Conservation (phyloP, 2,888 invertebrate genomes). For the Harmothoe impar region DNA sequence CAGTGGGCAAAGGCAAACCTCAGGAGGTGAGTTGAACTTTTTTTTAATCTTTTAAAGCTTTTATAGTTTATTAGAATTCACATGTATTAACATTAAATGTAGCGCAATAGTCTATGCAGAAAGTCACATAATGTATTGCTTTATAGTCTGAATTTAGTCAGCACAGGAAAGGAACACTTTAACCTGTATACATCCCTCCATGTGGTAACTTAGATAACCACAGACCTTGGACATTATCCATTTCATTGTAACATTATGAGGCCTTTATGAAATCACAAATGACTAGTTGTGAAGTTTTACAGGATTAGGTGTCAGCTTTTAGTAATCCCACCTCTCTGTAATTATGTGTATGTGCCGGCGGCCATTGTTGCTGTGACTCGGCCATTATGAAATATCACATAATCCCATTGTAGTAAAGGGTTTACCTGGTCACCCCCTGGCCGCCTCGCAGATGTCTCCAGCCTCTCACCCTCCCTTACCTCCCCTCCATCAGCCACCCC, state of each 20-base stretch:
- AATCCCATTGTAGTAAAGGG: conserved; percentile 9
- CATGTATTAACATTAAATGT: no score
- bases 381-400: background rate
- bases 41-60: background rate
- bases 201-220: no score
- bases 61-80: no score
- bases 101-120: no score
- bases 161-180: no score
- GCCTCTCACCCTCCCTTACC: background rate
- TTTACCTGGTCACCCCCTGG: background rate
- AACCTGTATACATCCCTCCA: no score
- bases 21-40: conserved; percentile 14
- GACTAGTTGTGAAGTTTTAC: conserved; percentile 3
- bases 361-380: background rate
- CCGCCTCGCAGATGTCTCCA: background rate
- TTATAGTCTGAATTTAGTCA: no score
- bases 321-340: conserved; percentile 9
- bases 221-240: no score
- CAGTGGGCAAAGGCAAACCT: conserved; percentile 17
- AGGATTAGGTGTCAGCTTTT: conserved; percentile 12
- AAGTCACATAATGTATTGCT: no score
- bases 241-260: background rate
- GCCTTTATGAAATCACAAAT: background rate
- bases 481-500: background rate
- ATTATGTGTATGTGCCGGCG: background rate